Percentiles rank a stretch among this genome's conserved stretches.
These are phyloP conservation scores for Stegodyphus dumicola DNA, from an alignment of 1,140 invertebrate species.

Conservation along the genomic window DNA sequence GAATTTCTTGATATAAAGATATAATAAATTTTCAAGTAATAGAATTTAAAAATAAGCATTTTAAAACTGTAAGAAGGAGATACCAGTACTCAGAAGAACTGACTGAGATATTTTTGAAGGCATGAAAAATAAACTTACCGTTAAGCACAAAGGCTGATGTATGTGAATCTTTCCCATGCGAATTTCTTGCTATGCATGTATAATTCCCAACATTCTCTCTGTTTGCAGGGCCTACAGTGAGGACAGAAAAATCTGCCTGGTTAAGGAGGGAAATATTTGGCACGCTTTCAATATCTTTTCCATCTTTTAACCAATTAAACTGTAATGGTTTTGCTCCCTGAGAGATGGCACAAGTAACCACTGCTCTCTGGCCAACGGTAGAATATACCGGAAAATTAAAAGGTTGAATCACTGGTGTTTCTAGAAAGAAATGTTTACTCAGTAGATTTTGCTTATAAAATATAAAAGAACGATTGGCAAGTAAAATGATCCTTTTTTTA, in stretches of 20 bases:
- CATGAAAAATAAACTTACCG: background rate
- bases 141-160: constrained; percentile 25
- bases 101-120: no score
- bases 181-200: constrained; percentile 32
- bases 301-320: constrained; percentile 29
- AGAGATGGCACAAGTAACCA: constrained; percentile 24
- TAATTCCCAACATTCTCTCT: constrained; percentile 42
- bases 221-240: constrained; percentile 30
- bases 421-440: constrained; percentile 3
- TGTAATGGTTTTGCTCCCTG: constrained; percentile 16
- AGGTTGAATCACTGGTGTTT: constrained; percentile 22
- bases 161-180: background rate
- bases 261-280: constrained; percentile 20
- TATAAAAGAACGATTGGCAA: background rate
- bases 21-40: no score
- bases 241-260: constrained; percentile 27
- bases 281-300: constrained; percentile 5
- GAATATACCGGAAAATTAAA: constrained; percentile 36
- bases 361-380: constrained; percentile 29
- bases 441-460: background rate
- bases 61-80: no score
- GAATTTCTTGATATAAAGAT: no score
- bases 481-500: no score
- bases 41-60: no score
- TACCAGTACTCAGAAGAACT: no score